These are phyloP conservation scores for Agrilus mali DNA, from an alignment of 2,888 invertebrate genomes.

Conservation along the genomic window DNA sequence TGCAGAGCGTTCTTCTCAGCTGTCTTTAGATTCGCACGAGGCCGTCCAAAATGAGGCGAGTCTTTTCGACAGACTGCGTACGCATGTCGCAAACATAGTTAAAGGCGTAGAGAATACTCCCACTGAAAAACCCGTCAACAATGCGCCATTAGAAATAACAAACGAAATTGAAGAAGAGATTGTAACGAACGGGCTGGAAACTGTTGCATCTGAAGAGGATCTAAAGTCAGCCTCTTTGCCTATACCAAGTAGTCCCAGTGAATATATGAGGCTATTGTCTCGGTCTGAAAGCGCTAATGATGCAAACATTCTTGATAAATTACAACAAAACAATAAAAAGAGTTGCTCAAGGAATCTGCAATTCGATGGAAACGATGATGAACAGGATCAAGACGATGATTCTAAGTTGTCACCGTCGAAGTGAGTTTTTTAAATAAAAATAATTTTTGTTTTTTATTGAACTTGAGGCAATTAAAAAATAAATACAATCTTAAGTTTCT, in stretches of 20 bases:
- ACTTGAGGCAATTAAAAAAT: not conserved
- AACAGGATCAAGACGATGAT: constrained; percentile 25
- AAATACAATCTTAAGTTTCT: too few relatives aligned
- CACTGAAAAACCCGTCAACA: too few relatives aligned
- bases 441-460: not conserved
- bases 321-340: constrained; percentile 41
- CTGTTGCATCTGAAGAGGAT: too few relatives aligned
- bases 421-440: constrained; percentile 5
- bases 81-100: constrained; percentile 52
- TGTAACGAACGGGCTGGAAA: too few relatives aligned
- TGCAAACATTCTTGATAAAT: constrained; percentile 59
- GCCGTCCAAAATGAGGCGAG: constrained; percentile 24
- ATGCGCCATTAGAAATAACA: too few relatives aligned
- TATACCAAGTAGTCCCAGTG: constrained; percentile 46
- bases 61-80: constrained; percentile 44
- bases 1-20: constrained; percentile 28
- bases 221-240: too few relatives aligned
- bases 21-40: constrained; percentile 33
- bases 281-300: constrained; percentile 69
- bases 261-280: constrained; percentile 42
- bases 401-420: constrained; percentile 11
- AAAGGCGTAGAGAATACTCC: constrained; percentile 21
- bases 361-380: constrained; percentile 40
- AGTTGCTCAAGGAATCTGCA: constrained; percentile 43
- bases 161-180: too few relatives aligned